These are phyloP conservation scores for Acrocephalus kingi DNA, from an alignment of 2,113 vertebrate genomes.

Conservation along the genomic window DNA sequence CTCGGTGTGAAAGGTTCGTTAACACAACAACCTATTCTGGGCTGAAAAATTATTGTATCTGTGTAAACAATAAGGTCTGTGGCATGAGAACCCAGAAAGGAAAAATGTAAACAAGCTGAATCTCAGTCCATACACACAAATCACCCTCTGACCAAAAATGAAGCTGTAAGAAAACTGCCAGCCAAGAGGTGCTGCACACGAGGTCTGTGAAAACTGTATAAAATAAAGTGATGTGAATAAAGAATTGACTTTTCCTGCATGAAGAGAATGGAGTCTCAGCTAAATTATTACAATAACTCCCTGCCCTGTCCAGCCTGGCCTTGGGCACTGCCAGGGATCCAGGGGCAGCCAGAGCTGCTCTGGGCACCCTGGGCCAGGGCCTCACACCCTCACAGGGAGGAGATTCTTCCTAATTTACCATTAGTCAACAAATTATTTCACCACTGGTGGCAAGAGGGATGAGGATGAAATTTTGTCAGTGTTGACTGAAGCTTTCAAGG, in stretches of 20 bases:
- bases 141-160: too few relatives aligned
- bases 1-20: neutral
- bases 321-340: neutral
- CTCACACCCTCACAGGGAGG: neutral
- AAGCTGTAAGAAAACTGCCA: too few relatives aligned
- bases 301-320: neutral
- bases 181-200: too few relatives aligned
- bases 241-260: too few relatives aligned
- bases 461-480: fast-evolving
- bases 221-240: too few relatives aligned
- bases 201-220: too few relatives aligned
- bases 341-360: neutral
- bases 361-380: too few relatives aligned
- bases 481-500: neutral
- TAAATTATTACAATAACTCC: too few relatives aligned
- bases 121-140: neutral
- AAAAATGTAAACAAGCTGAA: neutral
- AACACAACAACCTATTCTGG: neutral
- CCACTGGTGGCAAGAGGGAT: neutral
- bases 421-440: neutral
- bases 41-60: neutral
- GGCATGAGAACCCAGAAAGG: neutral
- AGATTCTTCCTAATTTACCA: neutral
- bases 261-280: too few relatives aligned
- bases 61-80: neutral